Evolutionary conservation across 2,888 invertebrate species (phyloP).

Genomic region (Ennomos fuscantarius): DNA sequence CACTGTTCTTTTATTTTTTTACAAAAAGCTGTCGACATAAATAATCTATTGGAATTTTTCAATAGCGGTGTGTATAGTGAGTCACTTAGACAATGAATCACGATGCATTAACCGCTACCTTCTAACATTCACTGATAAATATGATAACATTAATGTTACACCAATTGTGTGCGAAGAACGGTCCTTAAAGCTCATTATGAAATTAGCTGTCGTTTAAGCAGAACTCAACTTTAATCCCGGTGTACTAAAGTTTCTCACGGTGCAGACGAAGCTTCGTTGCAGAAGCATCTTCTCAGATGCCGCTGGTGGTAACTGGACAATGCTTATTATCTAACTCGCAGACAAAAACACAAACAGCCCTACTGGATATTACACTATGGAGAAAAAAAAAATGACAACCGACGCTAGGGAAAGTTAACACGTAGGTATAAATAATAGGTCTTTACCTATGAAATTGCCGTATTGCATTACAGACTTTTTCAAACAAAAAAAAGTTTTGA

Average conservation of each 20-base stretch:
- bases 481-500: too few relatives aligned
- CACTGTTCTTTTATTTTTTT: conserved; percentile 29
- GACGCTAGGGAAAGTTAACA: conserved; percentile 72
- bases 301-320: conserved; percentile 71
- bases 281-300: conserved; percentile 63
- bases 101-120: conserved; percentile 61
- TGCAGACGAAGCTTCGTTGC: conserved; percentile 44
- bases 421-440: conserved; percentile 48
- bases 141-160: conserved; percentile 58
- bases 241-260: conserved; percentile 11
- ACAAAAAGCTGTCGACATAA: conserved; percentile 23
- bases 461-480: too few relatives aligned
- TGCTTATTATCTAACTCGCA: conserved; percentile 65
- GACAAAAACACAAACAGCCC: conserved; percentile 69
- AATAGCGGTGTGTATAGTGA: conserved; percentile 50
- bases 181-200: conserved; percentile 37
- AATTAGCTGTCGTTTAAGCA: conserved; percentile 25
- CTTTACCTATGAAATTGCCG: too few relatives aligned
- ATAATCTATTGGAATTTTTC: conserved; percentile 38
- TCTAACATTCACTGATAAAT: conserved; percentile 64
- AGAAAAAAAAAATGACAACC: conserved; percentile 63
- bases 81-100: conserved; percentile 68
- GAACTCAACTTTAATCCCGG: conserved; percentile 35
- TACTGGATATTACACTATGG: conserved; percentile 58
- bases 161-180: conserved; percentile 55